A percentile compares a stretch with the other conserved stretches of the same genome.
Evolutionary conservation across 2,113 vertebrate genomes (phyloP).

Genomic region (Octodon degus): DNA sequence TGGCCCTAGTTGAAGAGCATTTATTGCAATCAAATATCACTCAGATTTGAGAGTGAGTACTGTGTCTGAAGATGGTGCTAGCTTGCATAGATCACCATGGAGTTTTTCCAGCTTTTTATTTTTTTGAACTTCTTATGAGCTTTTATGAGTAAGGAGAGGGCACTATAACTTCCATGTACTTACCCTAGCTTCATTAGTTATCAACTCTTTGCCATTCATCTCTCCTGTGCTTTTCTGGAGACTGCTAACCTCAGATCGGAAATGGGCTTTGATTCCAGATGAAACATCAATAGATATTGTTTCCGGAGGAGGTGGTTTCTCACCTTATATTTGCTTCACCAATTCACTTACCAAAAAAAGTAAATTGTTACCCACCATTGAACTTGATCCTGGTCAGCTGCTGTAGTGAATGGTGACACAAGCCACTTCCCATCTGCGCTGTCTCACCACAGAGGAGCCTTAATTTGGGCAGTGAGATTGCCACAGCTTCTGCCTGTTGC

Average conservation of each 20-base stretch:
- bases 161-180: accelerated
- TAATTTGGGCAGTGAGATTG: not conserved
- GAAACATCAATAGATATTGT: not conserved
- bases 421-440: not conserved
- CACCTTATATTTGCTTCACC: not conserved
- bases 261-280: not conserved
- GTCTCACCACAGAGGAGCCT: not conserved
- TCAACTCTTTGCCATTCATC: not conserved
- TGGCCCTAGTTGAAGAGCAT: not conserved
- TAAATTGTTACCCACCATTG: not conserved
- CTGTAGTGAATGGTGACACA: not conserved
- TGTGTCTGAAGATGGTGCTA: not conserved
- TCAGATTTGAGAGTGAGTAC: not conserved
- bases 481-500: not conserved
- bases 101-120: not conserved
- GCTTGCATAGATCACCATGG: not conserved
- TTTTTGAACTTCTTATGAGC: not conserved
- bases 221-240: not conserved
- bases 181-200: not conserved
- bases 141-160: not conserved
- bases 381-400: not conserved
- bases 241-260: not conserved
- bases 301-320: not conserved
- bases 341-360: not conserved
- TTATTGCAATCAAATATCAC: not conserved